Evolutionary conservation across 2,888 invertebrate species (phyloP).

Genomic region (Stenurella melanura): DNA sequence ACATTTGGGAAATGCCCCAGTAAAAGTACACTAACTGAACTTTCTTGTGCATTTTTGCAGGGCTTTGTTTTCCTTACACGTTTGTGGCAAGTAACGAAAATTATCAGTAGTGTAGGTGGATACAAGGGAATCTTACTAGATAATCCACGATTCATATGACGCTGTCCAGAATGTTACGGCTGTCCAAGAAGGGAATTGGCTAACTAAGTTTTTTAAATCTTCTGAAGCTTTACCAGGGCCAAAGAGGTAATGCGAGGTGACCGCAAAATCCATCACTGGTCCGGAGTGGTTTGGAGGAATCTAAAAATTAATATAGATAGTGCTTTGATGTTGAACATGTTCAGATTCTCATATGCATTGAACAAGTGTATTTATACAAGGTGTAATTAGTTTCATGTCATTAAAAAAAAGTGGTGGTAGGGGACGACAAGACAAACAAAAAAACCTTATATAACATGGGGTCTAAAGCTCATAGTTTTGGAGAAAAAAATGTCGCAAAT

Average conservation of each 20-base stretch:
- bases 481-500: too few relatives aligned
- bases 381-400: too few relatives aligned
- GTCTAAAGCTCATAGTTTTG: too few relatives aligned
- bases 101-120: not conserved
- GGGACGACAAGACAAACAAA: too few relatives aligned
- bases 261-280: conserved; percentile 76
- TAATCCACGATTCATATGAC: conserved; percentile 78
- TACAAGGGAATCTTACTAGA: conserved; percentile 58
- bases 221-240: conserved; percentile 75
- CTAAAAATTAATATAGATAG: conserved; percentile 61
- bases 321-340: not conserved
- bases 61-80: not conserved
- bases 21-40: not conserved
- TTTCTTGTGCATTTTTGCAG: not conserved
- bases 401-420: too few relatives aligned
- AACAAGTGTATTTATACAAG: not conserved
- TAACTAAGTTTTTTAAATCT: conserved; percentile 75
- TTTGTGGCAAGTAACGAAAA: not conserved
- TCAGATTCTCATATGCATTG: not conserved
- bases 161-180: conserved; percentile 83
- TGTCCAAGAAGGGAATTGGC: conserved; percentile 79
- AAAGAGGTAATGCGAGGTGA: conserved; percentile 79
- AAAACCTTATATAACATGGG: too few relatives aligned
- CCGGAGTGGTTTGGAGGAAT: conserved; percentile 70
- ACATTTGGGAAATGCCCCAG: not conserved